phyloP scores from a whole-genome alignment of 92 coral and sea anemone species.

The Virgularia gustaviana region DNA sequence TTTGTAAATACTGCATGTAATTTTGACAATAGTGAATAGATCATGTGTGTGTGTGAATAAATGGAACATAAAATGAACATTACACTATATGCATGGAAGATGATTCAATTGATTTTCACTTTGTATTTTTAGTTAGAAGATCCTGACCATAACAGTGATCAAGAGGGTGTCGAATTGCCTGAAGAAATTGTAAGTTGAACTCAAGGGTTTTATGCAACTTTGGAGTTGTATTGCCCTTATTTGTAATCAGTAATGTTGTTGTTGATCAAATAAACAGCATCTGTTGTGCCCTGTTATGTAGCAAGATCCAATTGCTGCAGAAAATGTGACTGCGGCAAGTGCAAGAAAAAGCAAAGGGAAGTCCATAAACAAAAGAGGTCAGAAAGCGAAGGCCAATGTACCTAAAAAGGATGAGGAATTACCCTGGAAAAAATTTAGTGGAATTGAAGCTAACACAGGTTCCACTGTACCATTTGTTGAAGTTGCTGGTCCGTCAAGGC shows the following conservation, averaged over 20 bases:
- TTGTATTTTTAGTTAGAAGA: too few species aligned
- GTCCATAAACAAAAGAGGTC: not conserved
- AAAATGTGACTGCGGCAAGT: not conserved
- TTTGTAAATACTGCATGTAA: not conserved
- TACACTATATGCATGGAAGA: too few species aligned
- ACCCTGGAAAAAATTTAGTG: conserved; percentile 15
- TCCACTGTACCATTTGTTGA: conserved; percentile 6
- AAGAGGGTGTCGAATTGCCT: too few species aligned
- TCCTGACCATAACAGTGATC: too few species aligned
- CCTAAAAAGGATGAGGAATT: not conserved
- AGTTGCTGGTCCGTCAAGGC: conserved; percentile 44
- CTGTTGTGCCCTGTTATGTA: too few species aligned
- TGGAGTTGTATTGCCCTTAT: too few species aligned
- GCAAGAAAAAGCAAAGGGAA: not conserved
- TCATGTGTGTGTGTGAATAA: too few species aligned
- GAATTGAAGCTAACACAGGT: conserved; percentile 10
- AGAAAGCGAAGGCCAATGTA: not conserved
- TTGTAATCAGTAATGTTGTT: too few species aligned
- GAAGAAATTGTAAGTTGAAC: too few species aligned
- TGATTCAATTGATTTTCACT: too few species aligned
- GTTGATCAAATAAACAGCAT: not conserved
- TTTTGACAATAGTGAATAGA: not conserved
- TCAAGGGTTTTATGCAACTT: too few species aligned
- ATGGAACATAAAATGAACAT: too few species aligned
- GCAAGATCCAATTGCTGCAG: not conserved